Conservation (phyloP, 2,797 vertebrate genomes). For the Salarias fasciatus region DNA sequence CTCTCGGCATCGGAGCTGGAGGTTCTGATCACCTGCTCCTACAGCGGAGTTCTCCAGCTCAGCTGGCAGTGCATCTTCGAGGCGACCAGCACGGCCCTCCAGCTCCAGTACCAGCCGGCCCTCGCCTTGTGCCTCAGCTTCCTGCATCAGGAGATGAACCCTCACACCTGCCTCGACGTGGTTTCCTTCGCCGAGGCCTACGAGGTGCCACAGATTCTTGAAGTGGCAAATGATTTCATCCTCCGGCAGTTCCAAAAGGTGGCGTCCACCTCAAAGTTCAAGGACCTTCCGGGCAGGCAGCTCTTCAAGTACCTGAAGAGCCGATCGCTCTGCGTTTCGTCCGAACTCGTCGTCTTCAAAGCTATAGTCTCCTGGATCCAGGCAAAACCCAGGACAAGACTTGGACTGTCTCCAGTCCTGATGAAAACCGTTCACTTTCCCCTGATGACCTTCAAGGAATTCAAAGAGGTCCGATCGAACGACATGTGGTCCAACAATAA, state of each 20-base stretch:
- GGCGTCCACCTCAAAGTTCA: conserved; percentile 82
- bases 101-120: conserved; percentile 87
- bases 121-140: conserved; percentile 85
- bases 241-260: conserved; percentile 86
- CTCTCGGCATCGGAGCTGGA: conserved; percentile 77
- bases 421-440: conserved; percentile 87
- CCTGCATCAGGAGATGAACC: conserved; percentile 81
- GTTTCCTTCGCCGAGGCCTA: conserved; percentile 85
- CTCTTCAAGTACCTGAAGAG: conserved; percentile 84
- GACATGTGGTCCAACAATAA: conserved; percentile 64
- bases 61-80: conserved; percentile 86
- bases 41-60: conserved; percentile 82
- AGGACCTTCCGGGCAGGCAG: conserved; percentile 80
- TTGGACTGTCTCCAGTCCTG: conserved; percentile 77
- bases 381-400: conserved; percentile 76
- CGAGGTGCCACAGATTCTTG: conserved; percentile 79
- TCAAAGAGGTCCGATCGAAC: conserved; percentile 84
- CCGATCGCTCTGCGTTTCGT: conserved; percentile 81
- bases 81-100: conserved; percentile 83
- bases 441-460: conserved; percentile 90
- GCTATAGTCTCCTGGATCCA: conserved; percentile 87
- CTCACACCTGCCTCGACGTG: conserved; percentile 84
- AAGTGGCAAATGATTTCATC: conserved; percentile 82
- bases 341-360: conserved; percentile 87
- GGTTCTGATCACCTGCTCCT: conserved; percentile 84